Evolutionary conservation across 2,888 invertebrate species (phyloP), one percentile per base, ranked within the genome.

Genomic region (Agrypnus murinus): DNA sequence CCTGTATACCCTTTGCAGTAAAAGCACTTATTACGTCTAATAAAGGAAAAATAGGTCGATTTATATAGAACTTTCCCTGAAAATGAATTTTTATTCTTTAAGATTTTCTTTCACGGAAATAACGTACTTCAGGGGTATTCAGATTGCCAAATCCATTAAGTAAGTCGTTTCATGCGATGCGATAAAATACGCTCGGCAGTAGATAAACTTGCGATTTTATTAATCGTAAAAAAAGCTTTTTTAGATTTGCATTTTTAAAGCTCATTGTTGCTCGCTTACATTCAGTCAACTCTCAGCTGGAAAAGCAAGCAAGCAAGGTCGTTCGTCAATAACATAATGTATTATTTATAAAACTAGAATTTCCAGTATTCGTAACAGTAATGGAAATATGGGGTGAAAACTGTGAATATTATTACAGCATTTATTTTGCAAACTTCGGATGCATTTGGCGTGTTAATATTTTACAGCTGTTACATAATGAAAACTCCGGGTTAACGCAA

Each of bases 171-270:
- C 55, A 6, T 55, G 55, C 36, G 55, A 55, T 17, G 55, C 32
- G 55, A 55, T 55, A 55, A 55, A 55, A 36, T 38, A 36, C 55
- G 55, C 55, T 50, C 36, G 25, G 36, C 36, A 55, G 55, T 55
- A 55, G 38, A 55, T 55, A 55, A 53, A 36, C 55, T 34, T 38
- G 55, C 55, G 55, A n/a, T 55, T 55, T 55, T 55, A 55, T 55
- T 55, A 55, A 55, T 55, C 55, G 55, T 55, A 55, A 55, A 55
- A 25, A 55, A 55, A n/a, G 55, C 55, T 55, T 55, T 55, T 50
- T 25, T 12, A 10, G 17, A 55, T 17, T 38, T 7, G 32, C 55
- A 36, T 55, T 55, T 55, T 38, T 55, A 36, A 34, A 36, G 55
- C 55, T 15, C 55, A 17, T 55, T 38, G 36, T 50, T 12, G 7